Conservation (phyloP, 2,113 vertebrate genomes). For the Shinisaurus crocodilurus region DNA sequence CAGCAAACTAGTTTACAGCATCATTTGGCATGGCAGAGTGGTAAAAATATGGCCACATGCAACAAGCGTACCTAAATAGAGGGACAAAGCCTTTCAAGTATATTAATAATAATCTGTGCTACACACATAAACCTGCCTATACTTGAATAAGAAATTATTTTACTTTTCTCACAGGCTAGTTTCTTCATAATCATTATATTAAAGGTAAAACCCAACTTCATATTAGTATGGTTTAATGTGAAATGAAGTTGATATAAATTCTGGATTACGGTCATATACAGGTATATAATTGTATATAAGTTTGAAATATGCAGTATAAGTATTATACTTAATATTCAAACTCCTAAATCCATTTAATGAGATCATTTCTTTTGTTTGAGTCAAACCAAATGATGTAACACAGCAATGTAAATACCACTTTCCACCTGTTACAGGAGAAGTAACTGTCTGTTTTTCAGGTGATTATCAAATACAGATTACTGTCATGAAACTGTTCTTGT, state of each 20-base stretch:
- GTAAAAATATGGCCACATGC: conserved; percentile 74
- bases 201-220: conserved; percentile 33
- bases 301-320: conserved; percentile 26
- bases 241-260: conserved; percentile 7
- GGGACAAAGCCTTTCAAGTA: not conserved
- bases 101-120: conserved; percentile 25
- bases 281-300: not conserved
- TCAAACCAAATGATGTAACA: not conserved
- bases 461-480: conserved; percentile 36
- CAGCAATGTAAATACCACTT: not conserved
- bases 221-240: not conserved
- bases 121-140: not conserved
- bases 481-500: not conserved
- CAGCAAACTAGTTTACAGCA: conserved; percentile 60
- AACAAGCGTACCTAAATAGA: conserved; percentile 66
- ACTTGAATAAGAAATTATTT: conserved; percentile 46
- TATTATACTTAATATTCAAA: not conserved
- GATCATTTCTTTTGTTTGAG: not conserved
- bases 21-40: conserved; percentile 66
- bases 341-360: not conserved
- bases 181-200: conserved; percentile 27
- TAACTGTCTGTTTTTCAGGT: conserved; percentile 26
- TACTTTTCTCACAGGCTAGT: not conserved
- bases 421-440: not conserved
- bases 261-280: not conserved